phyloP scores from a whole-genome alignment of 2,888 invertebrate species.

The Drosophila quinaria region DNA sequence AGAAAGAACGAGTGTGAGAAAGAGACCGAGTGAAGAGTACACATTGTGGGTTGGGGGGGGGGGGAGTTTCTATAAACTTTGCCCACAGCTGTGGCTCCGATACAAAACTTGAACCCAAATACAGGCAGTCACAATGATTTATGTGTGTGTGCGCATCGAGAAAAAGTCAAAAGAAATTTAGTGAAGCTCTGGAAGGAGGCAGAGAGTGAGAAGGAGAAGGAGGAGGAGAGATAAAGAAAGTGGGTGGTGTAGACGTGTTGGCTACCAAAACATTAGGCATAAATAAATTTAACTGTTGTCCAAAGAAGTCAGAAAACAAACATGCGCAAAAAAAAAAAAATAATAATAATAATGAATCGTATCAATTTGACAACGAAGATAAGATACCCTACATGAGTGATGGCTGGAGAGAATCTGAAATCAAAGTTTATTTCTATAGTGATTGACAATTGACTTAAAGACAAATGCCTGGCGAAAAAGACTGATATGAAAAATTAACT shows the following conservation, averaged over 20 bases:
- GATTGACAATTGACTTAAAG: constrained; percentile 22
- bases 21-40: background rate
- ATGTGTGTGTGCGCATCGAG: constrained; percentile 48
- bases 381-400: constrained; percentile 42
- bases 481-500: background rate
- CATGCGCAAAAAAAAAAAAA: constrained; percentile 3
- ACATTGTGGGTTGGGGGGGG: background rate
- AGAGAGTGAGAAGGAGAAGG: background rate
- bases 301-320: constrained; percentile 24
- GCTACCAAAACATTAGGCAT: constrained; percentile 59
- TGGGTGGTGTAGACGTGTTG: constrained; percentile 42
- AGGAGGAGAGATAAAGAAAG: background rate
- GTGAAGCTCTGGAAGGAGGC: constrained; percentile 12
- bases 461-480: background rate
- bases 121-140: constrained; percentile 62
- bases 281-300: constrained; percentile 72
- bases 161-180: constrained; percentile 41
- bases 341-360: background rate
- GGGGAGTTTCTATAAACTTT: constrained; percentile 41
- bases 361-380: constrained; percentile 36
- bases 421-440: background rate
- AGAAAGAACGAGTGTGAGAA: background rate
- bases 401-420: constrained; percentile 8
- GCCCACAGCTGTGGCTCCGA: constrained; percentile 52
- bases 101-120: constrained; percentile 52